A percentile compares a stretch with the other conserved stretches of the same genome.
These are phyloP conservation scores for Cepphus grylle DNA, from an alignment of 2,113 vertebrate species.

Conservation along the genomic window DNA sequence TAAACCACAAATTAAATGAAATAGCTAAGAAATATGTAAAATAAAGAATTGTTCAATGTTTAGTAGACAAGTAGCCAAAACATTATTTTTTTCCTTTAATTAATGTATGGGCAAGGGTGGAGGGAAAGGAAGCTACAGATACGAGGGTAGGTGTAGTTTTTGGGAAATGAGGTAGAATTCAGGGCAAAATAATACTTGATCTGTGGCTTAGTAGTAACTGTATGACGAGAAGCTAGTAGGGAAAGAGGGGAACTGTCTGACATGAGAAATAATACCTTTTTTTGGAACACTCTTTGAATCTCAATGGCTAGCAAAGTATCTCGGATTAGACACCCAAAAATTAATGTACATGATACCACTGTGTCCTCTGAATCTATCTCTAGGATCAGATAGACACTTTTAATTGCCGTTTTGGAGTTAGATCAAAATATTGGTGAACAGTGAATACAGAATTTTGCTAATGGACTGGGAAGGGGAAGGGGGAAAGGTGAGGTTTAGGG, in stretches of 20 bases:
- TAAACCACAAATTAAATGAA: background rate
- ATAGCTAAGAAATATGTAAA: background rate
- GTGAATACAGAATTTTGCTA: background rate
- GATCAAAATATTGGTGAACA: background rate
- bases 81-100: background rate
- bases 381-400: background rate
- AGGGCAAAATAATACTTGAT: background rate
- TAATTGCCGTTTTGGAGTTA: conserved; percentile 39
- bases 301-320: background rate
- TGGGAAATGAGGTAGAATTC: background rate
- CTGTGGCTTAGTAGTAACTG: background rate
- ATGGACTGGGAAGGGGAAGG: background rate
- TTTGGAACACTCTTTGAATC: background rate
- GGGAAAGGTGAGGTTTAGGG: background rate
- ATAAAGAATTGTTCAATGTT: background rate
- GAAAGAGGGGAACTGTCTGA: background rate
- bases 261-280: background rate
- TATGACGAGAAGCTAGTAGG: background rate
- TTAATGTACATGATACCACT: background rate
- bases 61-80: background rate
- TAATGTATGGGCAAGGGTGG: background rate
- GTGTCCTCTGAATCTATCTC: background rate
- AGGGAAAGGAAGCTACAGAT: background rate
- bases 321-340: background rate
- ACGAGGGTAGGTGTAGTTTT: background rate